Percentiles rank a stretch among this genome's conserved stretches.
Evolutionary conservation across 2,113 vertebrate species (phyloP).

Genomic region (Geothlypis trichas): DNA sequence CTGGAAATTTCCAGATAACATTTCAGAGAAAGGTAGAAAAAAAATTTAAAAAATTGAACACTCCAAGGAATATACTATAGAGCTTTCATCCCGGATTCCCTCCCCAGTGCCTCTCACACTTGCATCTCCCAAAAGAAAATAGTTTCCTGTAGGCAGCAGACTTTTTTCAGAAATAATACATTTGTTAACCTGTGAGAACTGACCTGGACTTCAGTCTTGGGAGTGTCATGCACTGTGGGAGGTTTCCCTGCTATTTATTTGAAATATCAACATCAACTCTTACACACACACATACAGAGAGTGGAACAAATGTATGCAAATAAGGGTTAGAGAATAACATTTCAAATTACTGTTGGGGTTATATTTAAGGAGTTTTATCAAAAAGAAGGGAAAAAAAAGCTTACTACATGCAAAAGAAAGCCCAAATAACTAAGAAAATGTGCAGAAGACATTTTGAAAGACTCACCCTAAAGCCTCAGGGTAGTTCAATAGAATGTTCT

Average conservation of each 20-base stretch:
- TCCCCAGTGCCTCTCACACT: fast-evolving
- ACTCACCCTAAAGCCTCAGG: neutral
- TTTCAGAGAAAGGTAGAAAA: neutral
- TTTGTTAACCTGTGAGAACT: neutral
- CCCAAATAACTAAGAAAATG: neutral
- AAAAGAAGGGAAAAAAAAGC: neutral
- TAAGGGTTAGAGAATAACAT: neutral
- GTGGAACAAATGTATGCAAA: neutral
- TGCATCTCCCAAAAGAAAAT: neutral
- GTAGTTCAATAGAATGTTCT: neutral
- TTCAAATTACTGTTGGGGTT: neutral
- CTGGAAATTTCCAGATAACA: neutral
- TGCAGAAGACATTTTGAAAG: neutral
- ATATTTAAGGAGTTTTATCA: neutral
- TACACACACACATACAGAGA: neutral
- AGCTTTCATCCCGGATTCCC: neutral
- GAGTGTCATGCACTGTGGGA: neutral
- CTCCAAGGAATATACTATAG: neutral
- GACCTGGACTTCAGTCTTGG: neutral
- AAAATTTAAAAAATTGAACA: neutral
- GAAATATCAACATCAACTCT: neutral
- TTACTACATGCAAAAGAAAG: neutral
- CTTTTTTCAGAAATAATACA: neutral
- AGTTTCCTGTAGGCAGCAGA: neutral
- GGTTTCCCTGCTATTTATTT: neutral